Conservation (phyloP, 1,140 invertebrate genomes). For the Drosophila pectinifera region DNA sequence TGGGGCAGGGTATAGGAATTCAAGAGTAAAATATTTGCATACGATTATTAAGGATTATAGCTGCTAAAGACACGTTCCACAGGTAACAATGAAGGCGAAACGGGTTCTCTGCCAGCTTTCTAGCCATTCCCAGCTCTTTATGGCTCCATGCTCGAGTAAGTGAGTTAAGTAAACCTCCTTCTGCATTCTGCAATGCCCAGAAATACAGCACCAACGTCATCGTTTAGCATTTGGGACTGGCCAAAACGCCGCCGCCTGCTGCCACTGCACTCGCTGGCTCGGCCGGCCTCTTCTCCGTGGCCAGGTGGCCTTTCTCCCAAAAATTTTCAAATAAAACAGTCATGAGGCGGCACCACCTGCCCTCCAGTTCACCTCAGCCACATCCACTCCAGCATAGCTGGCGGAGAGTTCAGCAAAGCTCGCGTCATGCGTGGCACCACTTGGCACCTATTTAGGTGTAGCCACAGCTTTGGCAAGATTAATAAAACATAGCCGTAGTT, state of each 20-base stretch:
- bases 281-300: not conserved
- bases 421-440: slow-evolving; percentile 75
- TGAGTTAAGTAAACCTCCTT: slow-evolving; percentile 66
- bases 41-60: slow-evolving; percentile 21
- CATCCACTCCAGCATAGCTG: slow-evolving; percentile 15
- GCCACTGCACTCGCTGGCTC: slow-evolving; percentile 35
- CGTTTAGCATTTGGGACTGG: slow-evolving; percentile 39
- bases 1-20: slow-evolving; percentile 12
- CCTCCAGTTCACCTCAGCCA: not conserved
- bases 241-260: not conserved
- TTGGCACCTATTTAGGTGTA: slow-evolving; percentile 70
- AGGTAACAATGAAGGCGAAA: slow-evolving; percentile 40
- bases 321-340: slow-evolving; percentile 77
- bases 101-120: slow-evolving; percentile 15
- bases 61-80: slow-evolving; percentile 27
- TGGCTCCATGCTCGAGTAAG: slow-evolving; percentile 54
- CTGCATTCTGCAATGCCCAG: slow-evolving; percentile 17
- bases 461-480: slow-evolving; percentile 1
- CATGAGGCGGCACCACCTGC: slow-evolving; percentile 47
- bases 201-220: slow-evolving; percentile 65
- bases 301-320: slow-evolving; percentile 65
- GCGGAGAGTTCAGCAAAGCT: slow-evolving; percentile 55
- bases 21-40: slow-evolving; percentile 31
- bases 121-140: slow-evolving; percentile 12
- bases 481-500: not conserved